These are phyloP conservation scores for Pelobates fuscus DNA, from an alignment of 2,113 vertebrate species.

Conservation along the genomic window DNA sequence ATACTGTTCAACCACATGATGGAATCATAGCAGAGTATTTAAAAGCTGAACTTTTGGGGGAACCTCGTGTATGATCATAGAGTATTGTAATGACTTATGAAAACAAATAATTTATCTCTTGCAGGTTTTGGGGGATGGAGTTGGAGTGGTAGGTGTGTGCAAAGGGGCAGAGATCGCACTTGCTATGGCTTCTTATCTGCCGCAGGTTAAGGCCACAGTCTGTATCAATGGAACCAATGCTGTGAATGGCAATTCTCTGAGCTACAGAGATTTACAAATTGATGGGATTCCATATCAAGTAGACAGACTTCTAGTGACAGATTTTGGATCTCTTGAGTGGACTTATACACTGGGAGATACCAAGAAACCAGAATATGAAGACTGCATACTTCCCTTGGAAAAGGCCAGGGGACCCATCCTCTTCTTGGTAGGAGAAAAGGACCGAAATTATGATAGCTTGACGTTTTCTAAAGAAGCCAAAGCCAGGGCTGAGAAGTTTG, in stretches of 20 bases:
- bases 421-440: constrained; percentile 61
- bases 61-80: too few species aligned
- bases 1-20: too few species aligned
- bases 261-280: constrained; percentile 49
- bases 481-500: constrained; percentile 42
- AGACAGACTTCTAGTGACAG: not conserved
- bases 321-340: constrained; percentile 31
- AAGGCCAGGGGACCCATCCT: constrained; percentile 55
- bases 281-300: constrained; percentile 51
- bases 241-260: constrained; percentile 33
- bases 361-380: not conserved
- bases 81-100: too few species aligned
- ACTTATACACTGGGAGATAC: not conserved
- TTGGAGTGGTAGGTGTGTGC: constrained; percentile 60
- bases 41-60: too few species aligned
- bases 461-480: constrained; percentile 53
- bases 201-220: constrained; percentile 54
- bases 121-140: constrained; percentile 60
- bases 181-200: too few species aligned
- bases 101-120: too few species aligned
- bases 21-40: too few species aligned
- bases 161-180: constrained; percentile 62
- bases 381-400: constrained; percentile 54
- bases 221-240: constrained; percentile 62
- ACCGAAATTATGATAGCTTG: constrained; percentile 57